Evolutionary conservation across 2,797 vertebrate genomes (phyloP).

Genomic region (Lutjanus campechanus): DNA sequence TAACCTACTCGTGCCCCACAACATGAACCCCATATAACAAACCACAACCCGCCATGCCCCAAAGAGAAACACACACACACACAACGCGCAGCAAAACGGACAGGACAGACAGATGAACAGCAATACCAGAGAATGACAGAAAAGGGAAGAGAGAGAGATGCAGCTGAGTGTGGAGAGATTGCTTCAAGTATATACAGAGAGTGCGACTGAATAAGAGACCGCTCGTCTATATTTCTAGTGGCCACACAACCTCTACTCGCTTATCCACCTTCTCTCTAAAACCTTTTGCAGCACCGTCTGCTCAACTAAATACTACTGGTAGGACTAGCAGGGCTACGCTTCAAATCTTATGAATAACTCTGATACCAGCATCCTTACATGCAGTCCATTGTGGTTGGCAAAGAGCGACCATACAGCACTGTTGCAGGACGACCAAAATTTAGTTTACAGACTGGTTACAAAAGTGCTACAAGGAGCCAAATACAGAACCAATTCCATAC

Average conservation of each 20-base stretch:
- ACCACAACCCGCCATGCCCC: conserved; percentile 53
- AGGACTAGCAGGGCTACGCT: conserved; percentile 5
- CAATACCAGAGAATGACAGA: conserved; percentile 71
- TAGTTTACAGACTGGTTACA: conserved; percentile 8
- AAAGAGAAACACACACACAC: conserved; percentile 44
- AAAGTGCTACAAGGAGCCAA: conserved; percentile 3
- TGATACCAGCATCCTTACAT: not conserved
- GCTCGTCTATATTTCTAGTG: conserved; percentile 40
- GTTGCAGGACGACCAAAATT: conserved; percentile 8
- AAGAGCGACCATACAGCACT: conserved; percentile 20
- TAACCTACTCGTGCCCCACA: conserved; percentile 84
- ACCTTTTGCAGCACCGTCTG: conserved; percentile 15
- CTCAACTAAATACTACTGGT: conserved; percentile 12
- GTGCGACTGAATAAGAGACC: conserved; percentile 17
- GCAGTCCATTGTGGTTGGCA: not conserved
- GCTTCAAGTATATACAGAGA: conserved; percentile 51
- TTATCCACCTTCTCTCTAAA: conserved; percentile 26
- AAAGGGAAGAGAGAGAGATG: conserved; percentile 71
- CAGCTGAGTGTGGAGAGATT: conserved; percentile 68
- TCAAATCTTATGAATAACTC: conserved; percentile 6
- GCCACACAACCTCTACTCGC: conserved; percentile 42
- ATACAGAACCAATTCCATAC: not conserved
- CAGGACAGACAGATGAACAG: conserved; percentile 73
- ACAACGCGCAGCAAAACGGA: conserved; percentile 52
- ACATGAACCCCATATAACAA: conserved; percentile 74